Percentiles rank a stretch among this genome's conserved stretches.
These are phyloP conservation scores for Enteromius fasciolatus DNA, from an alignment of 2,797 vertebrate species.

Conservation along the genomic window DNA sequence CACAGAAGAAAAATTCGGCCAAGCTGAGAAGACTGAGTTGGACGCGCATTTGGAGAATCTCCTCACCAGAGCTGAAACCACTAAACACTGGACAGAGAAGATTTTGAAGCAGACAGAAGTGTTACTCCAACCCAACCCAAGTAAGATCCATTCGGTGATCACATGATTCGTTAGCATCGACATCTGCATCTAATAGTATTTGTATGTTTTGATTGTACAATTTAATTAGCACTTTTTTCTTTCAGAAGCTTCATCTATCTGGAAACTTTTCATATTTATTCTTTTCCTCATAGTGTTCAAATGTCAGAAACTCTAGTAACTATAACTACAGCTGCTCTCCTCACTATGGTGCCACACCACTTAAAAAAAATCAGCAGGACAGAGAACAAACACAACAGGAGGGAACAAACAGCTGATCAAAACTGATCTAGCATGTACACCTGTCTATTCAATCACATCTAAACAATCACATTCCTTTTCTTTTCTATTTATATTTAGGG, in stretches of 20 bases:
- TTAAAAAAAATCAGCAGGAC: conserved; percentile 27
- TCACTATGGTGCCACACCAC: conserved; percentile 57
- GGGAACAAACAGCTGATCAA: conserved; percentile 17
- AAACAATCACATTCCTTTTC: neutral
- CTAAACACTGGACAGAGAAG: conserved; percentile 95
- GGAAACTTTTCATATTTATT: neutral
- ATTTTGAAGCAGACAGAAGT: conserved; percentile 98
- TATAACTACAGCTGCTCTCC: conserved; percentile 67
- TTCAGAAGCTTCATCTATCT: neutral
- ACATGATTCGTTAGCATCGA: neutral
- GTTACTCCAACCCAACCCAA: conserved; percentile 95
- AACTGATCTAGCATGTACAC: conserved; percentile 9
- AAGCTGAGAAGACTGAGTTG: conserved; percentile 97
- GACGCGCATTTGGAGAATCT: conserved; percentile 97
- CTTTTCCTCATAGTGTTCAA: conserved; percentile 1
- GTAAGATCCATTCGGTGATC: conserved; percentile 74
- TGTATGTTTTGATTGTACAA: neutral
- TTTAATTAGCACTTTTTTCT: neutral
- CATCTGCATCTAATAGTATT: neutral
- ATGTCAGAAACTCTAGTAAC: conserved; percentile 46
- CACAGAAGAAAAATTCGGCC: conserved; percentile 97
- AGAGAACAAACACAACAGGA: conserved; percentile 48
- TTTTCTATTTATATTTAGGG: neutral
- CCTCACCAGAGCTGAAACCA: conserved; percentile 91
- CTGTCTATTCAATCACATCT: conserved; percentile 4